Conservation (phyloP, 2,797 vertebrate genomes). For the Alosa sapidissima region DNA sequence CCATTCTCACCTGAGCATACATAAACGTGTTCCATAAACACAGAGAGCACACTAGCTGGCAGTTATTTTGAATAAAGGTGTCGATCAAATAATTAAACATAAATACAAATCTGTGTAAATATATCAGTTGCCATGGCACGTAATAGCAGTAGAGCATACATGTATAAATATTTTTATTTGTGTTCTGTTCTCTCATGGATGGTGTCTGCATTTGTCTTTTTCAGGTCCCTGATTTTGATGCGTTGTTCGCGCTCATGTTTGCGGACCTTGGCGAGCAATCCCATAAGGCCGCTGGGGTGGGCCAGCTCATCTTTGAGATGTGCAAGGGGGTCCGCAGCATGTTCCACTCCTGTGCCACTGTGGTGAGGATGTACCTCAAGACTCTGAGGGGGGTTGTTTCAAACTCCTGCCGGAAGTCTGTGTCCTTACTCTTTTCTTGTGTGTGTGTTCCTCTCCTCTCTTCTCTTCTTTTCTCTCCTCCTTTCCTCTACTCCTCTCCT, state of each 20-base stretch:
- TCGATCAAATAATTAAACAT: no score
- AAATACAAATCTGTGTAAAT: background rate
- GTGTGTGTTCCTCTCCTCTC: no score
- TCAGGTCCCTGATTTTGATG: constrained; percentile 87
- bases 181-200: background rate
- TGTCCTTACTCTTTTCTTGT: no score
- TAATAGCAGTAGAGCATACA: background rate
- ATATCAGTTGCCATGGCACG: background rate
- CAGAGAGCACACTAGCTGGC: no score
- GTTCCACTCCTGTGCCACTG: constrained; percentile 90
- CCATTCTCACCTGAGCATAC: no score
- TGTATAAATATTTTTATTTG: background rate
- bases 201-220: background rate
- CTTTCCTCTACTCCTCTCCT: background rate
- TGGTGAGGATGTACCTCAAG: constrained; percentile 66
- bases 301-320: constrained; percentile 94
- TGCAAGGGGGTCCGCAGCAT: constrained; percentile 92
- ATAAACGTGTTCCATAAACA: no score
- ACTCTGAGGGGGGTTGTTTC: no score
- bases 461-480: background rate
- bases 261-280: constrained; percentile 81
- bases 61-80: no score
- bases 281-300: constrained; percentile 85
- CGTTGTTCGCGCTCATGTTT: constrained; percentile 85
- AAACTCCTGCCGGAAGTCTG: no score